Conservation (phyloP, 1,140 invertebrate genomes). For the Leptopilina clavipes region DNA sequence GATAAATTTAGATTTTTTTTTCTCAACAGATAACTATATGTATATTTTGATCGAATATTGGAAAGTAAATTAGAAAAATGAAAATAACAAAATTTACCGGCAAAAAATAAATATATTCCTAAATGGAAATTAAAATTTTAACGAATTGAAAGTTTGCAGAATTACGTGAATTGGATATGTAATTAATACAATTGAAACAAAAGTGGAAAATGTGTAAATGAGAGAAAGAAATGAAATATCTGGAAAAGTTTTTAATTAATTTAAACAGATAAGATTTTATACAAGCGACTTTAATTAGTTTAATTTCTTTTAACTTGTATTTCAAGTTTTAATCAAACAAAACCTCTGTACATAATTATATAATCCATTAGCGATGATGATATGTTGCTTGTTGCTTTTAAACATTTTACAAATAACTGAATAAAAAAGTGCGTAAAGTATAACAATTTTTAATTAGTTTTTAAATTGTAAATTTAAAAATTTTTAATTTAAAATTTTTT, state of each 20-base stretch:
- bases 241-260: not conserved
- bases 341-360: not conserved
- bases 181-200: not conserved
- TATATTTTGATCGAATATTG: no score
- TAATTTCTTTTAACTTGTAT: not conserved
- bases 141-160: no score
- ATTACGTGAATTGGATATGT: no score
- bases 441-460: not conserved
- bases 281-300: constrained; percentile 2
- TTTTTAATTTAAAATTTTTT: not conserved
- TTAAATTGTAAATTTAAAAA: not conserved
- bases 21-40: no score
- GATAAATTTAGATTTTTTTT: not conserved
- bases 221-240: not conserved
- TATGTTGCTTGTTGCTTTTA: not conserved
- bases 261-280: no score
- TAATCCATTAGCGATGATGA: constrained; percentile 4
- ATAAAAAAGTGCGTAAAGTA: not conserved
- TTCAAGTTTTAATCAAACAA: not conserved
- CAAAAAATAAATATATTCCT: no score
- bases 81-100: no score
- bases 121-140: no score
- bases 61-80: no score
- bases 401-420: not conserved
- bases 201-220: not conserved